phyloP scores from a whole-genome alignment of 2,797 vertebrate genomes.

The Pampus argenteus region DNA sequence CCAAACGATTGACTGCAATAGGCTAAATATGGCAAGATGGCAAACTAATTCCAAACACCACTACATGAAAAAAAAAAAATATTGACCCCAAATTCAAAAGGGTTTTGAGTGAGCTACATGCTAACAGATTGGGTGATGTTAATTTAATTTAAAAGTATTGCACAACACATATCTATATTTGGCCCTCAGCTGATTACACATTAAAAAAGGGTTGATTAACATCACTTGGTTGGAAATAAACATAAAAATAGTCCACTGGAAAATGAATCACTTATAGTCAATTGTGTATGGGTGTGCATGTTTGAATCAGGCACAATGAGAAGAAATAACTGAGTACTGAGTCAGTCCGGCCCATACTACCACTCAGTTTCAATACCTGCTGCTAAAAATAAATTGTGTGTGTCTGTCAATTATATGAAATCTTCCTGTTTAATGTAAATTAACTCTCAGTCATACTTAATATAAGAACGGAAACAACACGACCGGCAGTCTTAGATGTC shows the following conservation, averaged over 20 bases:
- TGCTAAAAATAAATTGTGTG: constrained; percentile 7
- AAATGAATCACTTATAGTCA: constrained; percentile 55
- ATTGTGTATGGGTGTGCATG: constrained; percentile 40
- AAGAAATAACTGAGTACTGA: constrained; percentile 68
- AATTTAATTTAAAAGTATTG: constrained; percentile 5
- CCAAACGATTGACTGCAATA: too few species aligned
- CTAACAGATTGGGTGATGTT: background rate
- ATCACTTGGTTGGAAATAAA: constrained; percentile 55
- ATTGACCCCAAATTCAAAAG: too few species aligned
- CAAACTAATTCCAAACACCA: background rate
- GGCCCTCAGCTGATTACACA: constrained; percentile 35
- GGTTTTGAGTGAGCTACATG: too few species aligned
- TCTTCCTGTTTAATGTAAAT: background rate
- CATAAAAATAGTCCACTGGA: constrained; percentile 44
- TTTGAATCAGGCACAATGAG: constrained; percentile 60
- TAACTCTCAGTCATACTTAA: background rate
- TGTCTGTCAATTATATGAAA: constrained; percentile 4
- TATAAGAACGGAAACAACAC: background rate
- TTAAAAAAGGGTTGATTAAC: constrained; percentile 32
- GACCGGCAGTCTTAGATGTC: background rate
- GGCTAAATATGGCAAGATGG: background rate
- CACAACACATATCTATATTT: constrained; percentile 23
- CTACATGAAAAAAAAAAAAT: too few species aligned
- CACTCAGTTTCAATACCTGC: background rate
- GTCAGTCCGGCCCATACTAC: constrained; percentile 39